Percentiles rank a stretch among this genome's conserved stretches.
Conservation (phyloP, 2,797 vertebrate genomes). For the Corythornis leucogaster region DNA sequence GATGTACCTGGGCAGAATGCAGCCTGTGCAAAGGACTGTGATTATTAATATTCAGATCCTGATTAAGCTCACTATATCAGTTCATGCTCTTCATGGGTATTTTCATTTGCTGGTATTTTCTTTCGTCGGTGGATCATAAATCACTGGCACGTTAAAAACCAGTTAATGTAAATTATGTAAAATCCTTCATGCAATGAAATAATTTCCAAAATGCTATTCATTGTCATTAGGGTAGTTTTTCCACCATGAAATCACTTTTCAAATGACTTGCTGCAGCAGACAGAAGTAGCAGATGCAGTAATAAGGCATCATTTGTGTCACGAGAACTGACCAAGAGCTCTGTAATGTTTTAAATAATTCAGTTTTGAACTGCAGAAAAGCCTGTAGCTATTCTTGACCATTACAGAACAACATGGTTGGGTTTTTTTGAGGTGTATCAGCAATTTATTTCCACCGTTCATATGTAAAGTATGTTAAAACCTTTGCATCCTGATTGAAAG, state of each 20-base stretch:
- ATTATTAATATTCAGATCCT: not conserved
- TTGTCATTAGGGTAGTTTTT: not conserved
- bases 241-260: not conserved
- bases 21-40: not conserved
- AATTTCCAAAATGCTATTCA: not conserved
- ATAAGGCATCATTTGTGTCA: not conserved
- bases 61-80: not conserved
- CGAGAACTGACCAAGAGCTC: not conserved
- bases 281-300: not conserved
- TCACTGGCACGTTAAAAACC: conserved; percentile 19
- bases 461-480: not conserved
- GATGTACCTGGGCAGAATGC: not conserved
- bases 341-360: not conserved
- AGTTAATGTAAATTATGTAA: not conserved
- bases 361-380: conserved; percentile 16
- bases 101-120: not conserved
- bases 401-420: not conserved
- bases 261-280: not conserved
- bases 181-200: conserved; percentile 3
- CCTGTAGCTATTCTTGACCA: not conserved
- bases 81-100: not conserved
- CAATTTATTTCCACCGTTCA: not conserved
- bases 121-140: not conserved
- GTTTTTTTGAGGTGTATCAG: not conserved
- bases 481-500: not conserved